Conservation (phyloP, 1,140 invertebrate genomes). For the Eumaeus atala region DNA sequence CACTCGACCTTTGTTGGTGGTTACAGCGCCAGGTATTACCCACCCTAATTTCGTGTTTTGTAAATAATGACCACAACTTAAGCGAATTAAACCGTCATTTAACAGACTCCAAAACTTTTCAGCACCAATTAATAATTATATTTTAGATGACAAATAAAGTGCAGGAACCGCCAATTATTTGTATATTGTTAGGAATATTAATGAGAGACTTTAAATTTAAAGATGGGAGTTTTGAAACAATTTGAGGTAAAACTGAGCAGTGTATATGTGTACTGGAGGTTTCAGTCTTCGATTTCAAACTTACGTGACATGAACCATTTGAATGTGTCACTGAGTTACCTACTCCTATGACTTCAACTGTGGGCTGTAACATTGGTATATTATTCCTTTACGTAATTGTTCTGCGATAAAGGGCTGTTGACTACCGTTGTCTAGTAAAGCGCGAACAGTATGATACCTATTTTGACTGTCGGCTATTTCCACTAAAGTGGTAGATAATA, state of each 20-base stretch:
- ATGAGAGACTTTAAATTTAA: background rate
- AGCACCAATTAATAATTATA: slow-evolving; percentile 31
- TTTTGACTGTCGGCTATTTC: slow-evolving; percentile 17
- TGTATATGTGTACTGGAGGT: slow-evolving; percentile 18
- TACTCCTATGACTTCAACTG: slow-evolving; percentile 18
- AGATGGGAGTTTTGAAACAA: slow-evolving; percentile 3
- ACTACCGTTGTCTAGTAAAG: slow-evolving; percentile 22
- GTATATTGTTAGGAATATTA: slow-evolving; percentile 12
- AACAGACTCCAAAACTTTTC: slow-evolving; percentile 33
- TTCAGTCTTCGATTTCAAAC: slow-evolving; percentile 17
- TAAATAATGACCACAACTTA: slow-evolving; percentile 24
- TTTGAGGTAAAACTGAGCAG: slow-evolving; percentile 18
- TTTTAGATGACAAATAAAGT: slow-evolving; percentile 16
- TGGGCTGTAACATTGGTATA: slow-evolving; percentile 22
- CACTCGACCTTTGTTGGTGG: background rate
- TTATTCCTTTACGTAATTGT: slow-evolving; percentile 16
- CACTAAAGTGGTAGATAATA: slow-evolving; percentile 21
- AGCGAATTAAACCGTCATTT: slow-evolving; percentile 20
- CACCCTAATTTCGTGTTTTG: slow-evolving; percentile 34
- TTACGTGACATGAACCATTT: slow-evolving; percentile 16
- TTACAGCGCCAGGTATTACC: slow-evolving; percentile 27
- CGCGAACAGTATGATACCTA: slow-evolving; percentile 15
- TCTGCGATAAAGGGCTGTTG: slow-evolving; percentile 23
- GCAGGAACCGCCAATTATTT: slow-evolving; percentile 27
- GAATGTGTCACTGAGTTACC: slow-evolving; percentile 19